phyloP scores from a whole-genome alignment of 1,140 invertebrate genomes.

The honey bee (Apis mellifera) region DNA sequence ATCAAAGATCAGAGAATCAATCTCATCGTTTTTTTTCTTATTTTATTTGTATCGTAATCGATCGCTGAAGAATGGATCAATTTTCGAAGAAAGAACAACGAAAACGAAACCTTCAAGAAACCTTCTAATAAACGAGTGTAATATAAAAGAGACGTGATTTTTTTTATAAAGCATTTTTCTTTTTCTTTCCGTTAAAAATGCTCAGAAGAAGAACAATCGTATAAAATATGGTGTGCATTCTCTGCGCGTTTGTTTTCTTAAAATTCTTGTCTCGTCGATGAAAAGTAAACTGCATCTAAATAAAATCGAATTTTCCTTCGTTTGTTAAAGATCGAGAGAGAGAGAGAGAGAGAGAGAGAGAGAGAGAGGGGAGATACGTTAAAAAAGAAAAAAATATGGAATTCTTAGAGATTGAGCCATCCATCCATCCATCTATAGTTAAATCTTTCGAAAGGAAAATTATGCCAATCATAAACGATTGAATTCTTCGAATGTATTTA shows the following conservation, averaged over 20 bases:
- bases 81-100: neutral
- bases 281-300: neutral
- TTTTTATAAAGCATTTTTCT: neutral
- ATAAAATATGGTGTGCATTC: neutral
- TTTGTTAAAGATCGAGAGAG: neutral
- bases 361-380: neutral
- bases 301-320: neutral
- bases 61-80: neutral
- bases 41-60: neutral
- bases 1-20: neutral
- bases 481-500: neutral
- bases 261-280: neutral
- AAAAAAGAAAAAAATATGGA: neutral
- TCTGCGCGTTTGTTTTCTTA: constrained; percentile 1
- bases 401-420: neutral
- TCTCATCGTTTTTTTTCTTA: neutral
- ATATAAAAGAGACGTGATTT: neutral
- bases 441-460: neutral
- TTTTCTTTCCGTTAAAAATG: too few species aligned
- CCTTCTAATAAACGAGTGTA: too few species aligned
- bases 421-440: too few species aligned
- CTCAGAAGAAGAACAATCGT: neutral
- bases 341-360: constrained; percentile 3
- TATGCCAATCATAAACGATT: too few species aligned
- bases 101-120: neutral